Base-by-base conservation (phyloP, 2,113 vertebrate species). In the Rissa tridactyla region DNA sequence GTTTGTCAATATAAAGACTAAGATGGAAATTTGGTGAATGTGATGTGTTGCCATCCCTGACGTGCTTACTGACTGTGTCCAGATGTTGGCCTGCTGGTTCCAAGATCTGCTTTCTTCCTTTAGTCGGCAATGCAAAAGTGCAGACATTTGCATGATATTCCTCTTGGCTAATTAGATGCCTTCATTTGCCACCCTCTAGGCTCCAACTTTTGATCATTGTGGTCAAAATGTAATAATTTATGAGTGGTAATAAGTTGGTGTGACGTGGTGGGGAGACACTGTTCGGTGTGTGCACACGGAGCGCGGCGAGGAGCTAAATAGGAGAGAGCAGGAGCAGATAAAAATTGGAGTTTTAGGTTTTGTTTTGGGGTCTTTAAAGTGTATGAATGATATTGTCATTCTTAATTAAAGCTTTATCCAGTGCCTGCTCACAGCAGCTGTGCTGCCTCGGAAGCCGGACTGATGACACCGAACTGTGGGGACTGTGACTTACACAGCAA, bases 401-500 rank as follows among this genome's bases (percentile, higher is more conserved):
- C 10, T 36, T 46, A 83, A 66, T 25, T 40, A 71, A 52, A 86
- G 55, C 75, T 91, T 82, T 42, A 38, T 20, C 6, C 36, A 46
- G 10, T 1, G 61, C 57, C 29, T 94, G 78, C 57, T 49, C 34
- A 27, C 15, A 61, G 83, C 22, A 52, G 70, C 57, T 19, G 64
- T 27, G 60, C 22, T 44, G 4, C 20, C 64, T 68, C 40, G 0
- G 19, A n/a, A 57, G 46, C 78, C 5, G 76, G 18, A 3, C 66
- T 7, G 68, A 5, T 55, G 84, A 29, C 91, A 52, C n/a, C 0
- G 0, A 40, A 81, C 64, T 34, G 27, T 18, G 30, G n/a, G 47
- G 47, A 29, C 68, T 44, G 54, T 22, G 68, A 32, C 18, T 15
- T 3, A 2, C 38, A 15, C 60, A 88, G 51, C 90, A n/a, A 57